Base-by-base conservation (phyloP, 2,888 invertebrate species). In the Apoda limacodes region DNA sequence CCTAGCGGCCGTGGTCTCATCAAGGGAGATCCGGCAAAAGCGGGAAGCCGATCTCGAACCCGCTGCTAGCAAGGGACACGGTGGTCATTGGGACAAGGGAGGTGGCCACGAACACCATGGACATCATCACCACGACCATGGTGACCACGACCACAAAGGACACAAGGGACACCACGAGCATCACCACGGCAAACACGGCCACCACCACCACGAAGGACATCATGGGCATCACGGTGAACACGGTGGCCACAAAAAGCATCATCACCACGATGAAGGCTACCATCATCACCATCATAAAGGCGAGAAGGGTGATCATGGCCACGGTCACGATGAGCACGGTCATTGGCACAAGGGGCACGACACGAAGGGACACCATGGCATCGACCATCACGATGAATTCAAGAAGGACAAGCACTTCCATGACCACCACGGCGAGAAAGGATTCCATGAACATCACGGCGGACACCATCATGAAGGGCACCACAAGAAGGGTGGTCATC, bases 401-500 rank as follows among this genome's bases (percentile, higher is more conserved):
- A 89, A 91, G 58, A 92, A 92, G 62, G 88, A 92, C 54, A 91
- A 92, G 54, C 89, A 92, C 64, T 92, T 90, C 85, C 91, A 87
- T 63, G 89, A 92, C 47, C 90, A 92, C 60, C 88, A 90, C 52
- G 90, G 92, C 43, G 89, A 89, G 46, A 86, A 86, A 44, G 91
- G 89, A 1, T 86, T 85, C 55, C 88, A 92, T 59, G 88, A 88
- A 52, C 89, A 90, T 50, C 87, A 92, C 56, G 91, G 90, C 30
- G 88, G 84, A 21, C 87, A 87, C 60, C 88, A 90, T 56, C 88
- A 92, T 55, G 88, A 87, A 53, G 88, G 88, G 45, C 88, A 85
- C 19, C 84, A 89, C 78, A 88, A 91, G 68, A 90, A 92, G 69
- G 92, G 92, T 41, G 88, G 89, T 11, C 88, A 88, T 66, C 83